Percentiles rank a stretch among this genome's conserved stretches.
Evolutionary conservation across 2,113 vertebrate species (phyloP).

Genomic region (Notiomystis cincta): DNA sequence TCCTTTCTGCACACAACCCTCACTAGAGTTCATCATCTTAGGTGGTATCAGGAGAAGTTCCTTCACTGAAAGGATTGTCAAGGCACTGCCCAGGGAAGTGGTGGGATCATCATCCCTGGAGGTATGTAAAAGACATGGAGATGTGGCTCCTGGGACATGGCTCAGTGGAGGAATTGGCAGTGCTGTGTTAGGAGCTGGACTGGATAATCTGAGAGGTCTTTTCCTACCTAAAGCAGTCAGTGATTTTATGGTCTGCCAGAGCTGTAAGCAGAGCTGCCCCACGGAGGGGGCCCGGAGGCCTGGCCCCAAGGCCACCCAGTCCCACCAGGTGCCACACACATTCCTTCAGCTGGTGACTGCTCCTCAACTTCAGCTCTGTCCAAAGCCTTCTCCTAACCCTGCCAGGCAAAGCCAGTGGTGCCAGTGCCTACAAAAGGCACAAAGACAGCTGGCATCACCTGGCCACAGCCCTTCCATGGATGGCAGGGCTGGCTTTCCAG

Average conservation of each 20-base stretch:
- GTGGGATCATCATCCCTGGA: neutral
- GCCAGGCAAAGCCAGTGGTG: neutral
- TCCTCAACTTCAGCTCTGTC: neutral
- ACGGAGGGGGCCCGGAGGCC: neutral
- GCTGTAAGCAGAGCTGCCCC: neutral
- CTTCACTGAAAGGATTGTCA: neutral
- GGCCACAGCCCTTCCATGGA: neutral
- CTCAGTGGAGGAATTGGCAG: neutral
- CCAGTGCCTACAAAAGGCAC: neutral
- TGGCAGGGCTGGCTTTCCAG: neutral
- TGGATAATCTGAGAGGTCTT: neutral
- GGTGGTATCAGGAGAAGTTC: neutral
- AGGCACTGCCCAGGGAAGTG: neutral
- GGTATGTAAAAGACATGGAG: neutral
- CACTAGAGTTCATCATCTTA: neutral
- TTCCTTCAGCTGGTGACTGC: neutral
- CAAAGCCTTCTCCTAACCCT: neutral
- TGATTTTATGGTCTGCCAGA: neutral
- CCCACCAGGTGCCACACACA: rapidly evolving
- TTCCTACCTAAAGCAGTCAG: neutral
- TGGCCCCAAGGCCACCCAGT: neutral
- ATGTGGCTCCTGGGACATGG: neutral
- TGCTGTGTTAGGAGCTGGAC: neutral
- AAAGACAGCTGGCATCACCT: rapidly evolving
- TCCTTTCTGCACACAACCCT: neutral